These are phyloP conservation scores for Morelia viridis DNA, from an alignment of 2,797 vertebrate genomes.

Conservation along the genomic window DNA sequence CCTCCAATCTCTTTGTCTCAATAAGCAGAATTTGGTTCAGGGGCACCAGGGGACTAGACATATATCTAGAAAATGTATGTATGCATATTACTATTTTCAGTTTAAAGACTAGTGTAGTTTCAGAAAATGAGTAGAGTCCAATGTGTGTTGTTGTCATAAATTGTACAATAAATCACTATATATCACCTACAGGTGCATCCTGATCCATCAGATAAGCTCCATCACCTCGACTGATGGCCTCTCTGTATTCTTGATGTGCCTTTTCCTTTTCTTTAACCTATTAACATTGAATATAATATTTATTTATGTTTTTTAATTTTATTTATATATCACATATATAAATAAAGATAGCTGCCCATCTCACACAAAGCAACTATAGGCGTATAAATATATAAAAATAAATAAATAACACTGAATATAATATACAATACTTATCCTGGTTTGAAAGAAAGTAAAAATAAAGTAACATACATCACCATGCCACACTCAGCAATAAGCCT, in stretches of 20 bases:
- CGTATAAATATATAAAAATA: too few species aligned
- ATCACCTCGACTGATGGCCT: conserved; percentile 80
- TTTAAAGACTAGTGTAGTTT: background rate
- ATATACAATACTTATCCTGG: background rate
- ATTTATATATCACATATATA: too few species aligned
- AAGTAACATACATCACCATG: background rate
- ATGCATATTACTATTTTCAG: background rate
- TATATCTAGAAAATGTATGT: background rate
- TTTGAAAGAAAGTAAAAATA: background rate
- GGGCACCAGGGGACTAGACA: background rate
- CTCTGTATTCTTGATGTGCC: conserved; percentile 80
- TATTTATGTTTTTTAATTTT: too few species aligned
- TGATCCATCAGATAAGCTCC: conserved; percentile 92
- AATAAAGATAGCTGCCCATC: too few species aligned
- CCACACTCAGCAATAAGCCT: background rate
- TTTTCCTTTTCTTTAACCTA: conserved; percentile 88
- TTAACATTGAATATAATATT: conserved; percentile 30
- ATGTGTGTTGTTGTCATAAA: background rate
- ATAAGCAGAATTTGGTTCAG: background rate
- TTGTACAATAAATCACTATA: background rate
- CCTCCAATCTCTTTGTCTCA: background rate
- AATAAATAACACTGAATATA: conserved; percentile 30
- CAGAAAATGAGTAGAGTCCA: background rate
- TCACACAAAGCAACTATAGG: too few species aligned
- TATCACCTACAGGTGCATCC: conserved; percentile 79